Percentiles rank a stretch among this genome's conserved stretches.
phyloP scores from a whole-genome alignment of 2,113 vertebrate species.

The Sebastes fasciatus region DNA sequence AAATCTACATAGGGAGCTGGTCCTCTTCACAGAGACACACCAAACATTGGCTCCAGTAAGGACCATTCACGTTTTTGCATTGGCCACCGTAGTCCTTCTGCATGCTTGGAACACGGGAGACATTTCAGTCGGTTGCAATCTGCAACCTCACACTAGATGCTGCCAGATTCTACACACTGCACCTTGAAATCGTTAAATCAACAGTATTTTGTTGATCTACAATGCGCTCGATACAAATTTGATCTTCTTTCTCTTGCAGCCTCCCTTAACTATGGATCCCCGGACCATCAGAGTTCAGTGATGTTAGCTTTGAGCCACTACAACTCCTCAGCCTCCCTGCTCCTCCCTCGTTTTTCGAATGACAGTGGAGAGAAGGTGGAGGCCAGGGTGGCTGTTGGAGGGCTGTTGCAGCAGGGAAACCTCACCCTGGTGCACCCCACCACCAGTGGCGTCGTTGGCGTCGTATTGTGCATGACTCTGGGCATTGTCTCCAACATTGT shows the following conservation, averaged over 20 bases:
- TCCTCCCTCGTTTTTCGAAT: conserved; percentile 54
- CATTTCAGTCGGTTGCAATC: no score
- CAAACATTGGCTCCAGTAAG: no score
- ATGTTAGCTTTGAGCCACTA: conserved; percentile 76
- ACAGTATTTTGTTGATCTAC: background rate
- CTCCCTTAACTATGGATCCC: conserved; percentile 39
- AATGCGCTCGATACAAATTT: background rate
- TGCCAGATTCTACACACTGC: no score
- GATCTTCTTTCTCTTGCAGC: conserved; percentile 52
- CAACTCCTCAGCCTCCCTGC: conserved; percentile 62
- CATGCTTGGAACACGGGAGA: no score
- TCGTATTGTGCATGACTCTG: conserved; percentile 88
- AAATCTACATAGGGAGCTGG: no score
- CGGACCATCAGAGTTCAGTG: conserved; percentile 31
- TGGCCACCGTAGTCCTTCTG: no score
- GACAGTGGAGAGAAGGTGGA: conserved; percentile 52
- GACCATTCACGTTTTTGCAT: no score
- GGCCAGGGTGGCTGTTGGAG: conserved; percentile 39
- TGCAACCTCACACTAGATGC: no score
- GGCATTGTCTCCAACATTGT: conserved; percentile 90
- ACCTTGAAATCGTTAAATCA: background rate
- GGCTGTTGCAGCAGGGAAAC: conserved; percentile 58
- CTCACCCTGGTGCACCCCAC: conserved; percentile 49
- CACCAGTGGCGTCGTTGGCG: conserved; percentile 73
- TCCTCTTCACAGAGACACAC: no score